Conservation (phyloP, 2,888 invertebrate species). For the Acleris literana region DNA sequence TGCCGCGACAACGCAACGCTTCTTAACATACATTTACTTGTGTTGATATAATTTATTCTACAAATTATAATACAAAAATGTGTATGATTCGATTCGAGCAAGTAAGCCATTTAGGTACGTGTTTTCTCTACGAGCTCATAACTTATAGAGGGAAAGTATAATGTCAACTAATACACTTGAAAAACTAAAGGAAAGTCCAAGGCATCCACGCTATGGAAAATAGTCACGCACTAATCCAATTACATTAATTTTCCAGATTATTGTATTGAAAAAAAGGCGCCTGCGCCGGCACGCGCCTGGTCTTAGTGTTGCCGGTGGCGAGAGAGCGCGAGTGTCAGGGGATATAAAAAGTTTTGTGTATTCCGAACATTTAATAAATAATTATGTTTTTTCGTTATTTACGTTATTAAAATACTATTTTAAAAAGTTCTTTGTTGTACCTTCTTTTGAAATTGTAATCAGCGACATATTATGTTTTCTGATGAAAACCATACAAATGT, state of each 20-base stretch:
- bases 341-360: too few relatives aligned
- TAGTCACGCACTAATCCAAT: conserved; percentile 35
- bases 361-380: too few relatives aligned
- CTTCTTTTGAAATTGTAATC: too few relatives aligned
- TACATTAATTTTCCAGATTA: conserved; percentile 26
- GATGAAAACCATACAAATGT: too few relatives aligned
- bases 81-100: neutral
- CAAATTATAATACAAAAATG: neutral
- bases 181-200: conserved; percentile 27
- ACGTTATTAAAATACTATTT: too few relatives aligned
- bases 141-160: neutral
- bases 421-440: too few relatives aligned
- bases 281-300: conserved; percentile 24
- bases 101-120: neutral
- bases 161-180: conserved; percentile 8
- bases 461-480: too few relatives aligned
- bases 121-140: neutral
- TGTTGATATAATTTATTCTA: neutral
- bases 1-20: too few relatives aligned
- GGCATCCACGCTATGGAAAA: conserved; percentile 14
- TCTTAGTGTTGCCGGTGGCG: conserved; percentile 9
- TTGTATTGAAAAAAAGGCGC: conserved; percentile 31
- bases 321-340: too few relatives aligned
- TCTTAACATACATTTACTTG: too few relatives aligned
- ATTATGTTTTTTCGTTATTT: too few relatives aligned